A percentile compares a stretch with the other conserved stretches of the same genome.
Conservation (phyloP, 2,888 invertebrate genomes). For the Hydrotaea diabolus region DNA sequence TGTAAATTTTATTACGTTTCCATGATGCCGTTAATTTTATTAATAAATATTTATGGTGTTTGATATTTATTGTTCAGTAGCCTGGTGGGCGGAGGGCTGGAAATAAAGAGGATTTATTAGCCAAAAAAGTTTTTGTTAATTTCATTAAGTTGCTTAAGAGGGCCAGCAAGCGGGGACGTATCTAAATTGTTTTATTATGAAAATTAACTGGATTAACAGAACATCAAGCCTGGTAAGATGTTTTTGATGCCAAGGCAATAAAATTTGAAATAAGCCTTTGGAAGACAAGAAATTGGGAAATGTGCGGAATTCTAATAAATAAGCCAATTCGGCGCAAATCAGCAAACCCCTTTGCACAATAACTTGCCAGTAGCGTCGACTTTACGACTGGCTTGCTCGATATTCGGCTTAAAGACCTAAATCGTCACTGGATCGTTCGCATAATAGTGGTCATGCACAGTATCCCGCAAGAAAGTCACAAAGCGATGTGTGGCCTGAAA, state of each 20-base stretch:
- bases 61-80: conserved; percentile 48
- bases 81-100: not conserved
- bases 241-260: conserved; percentile 1
- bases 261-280: not conserved
- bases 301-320: not conserved
- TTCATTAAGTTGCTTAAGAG: conserved; percentile 43
- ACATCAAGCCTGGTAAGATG: not conserved
- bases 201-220: conserved; percentile 60
- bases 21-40: conserved; percentile 76
- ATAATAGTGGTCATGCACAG: no score
- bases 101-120: conserved; percentile 62
- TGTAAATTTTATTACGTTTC: conserved; percentile 73
- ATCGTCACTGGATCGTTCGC: no score
- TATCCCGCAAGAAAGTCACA: no score
- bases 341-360: no score
- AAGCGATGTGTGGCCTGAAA: no score
- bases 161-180: not conserved
- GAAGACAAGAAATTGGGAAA: not conserved
- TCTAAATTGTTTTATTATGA: conserved; percentile 60
- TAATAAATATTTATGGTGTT: conserved; percentile 78
- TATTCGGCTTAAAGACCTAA: no score
- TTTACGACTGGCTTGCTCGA: no score
- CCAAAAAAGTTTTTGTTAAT: conserved; percentile 57
- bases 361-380: no score
- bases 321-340: no score